Evolutionary conservation across 2,888 invertebrate genomes (phyloP).

Genomic region (Limenitis camilla): DNA sequence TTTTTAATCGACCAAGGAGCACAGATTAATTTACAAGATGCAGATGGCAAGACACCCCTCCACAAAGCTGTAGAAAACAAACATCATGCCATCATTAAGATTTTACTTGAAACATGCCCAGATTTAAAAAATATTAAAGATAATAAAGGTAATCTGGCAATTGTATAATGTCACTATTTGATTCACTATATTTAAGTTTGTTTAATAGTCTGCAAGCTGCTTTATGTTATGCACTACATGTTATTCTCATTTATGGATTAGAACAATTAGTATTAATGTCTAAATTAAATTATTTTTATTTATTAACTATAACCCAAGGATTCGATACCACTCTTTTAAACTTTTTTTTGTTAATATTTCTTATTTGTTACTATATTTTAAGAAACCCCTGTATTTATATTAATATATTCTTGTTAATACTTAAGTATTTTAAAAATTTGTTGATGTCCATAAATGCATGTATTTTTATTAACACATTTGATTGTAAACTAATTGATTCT

Average conservation of each 20-base stretch:
- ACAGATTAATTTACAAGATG: constrained; percentile 77
- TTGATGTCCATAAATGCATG: background rate
- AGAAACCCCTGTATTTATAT: constrained; percentile 2
- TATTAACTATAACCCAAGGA: too few relatives aligned
- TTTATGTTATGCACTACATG: too few relatives aligned
- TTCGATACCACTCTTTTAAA: too few relatives aligned
- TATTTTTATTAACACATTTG: background rate
- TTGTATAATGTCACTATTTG: constrained; percentile 19
- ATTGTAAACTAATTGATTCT: background rate
- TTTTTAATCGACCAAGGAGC: constrained; percentile 79
- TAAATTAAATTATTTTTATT: too few relatives aligned
- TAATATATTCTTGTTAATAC: background rate
- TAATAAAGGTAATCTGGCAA: constrained; percentile 56
- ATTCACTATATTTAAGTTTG: too few relatives aligned
- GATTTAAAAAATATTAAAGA: constrained; percentile 48
- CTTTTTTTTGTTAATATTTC: background rate
- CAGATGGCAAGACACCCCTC: constrained; percentile 86
- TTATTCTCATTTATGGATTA: too few relatives aligned
- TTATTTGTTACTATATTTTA: background rate
- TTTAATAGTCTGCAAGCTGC: too few relatives aligned
- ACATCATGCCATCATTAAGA: constrained; percentile 56
- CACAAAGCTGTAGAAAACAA: constrained; percentile 82
- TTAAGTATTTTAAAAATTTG: background rate
- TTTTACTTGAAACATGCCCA: constrained; percentile 54
- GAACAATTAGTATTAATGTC: too few relatives aligned